Percentiles rank a stretch among this genome's conserved stretches.
These are phyloP conservation scores for Pedicia rivosa DNA, from an alignment of 2,888 invertebrate species.

Conservation along the genomic window DNA sequence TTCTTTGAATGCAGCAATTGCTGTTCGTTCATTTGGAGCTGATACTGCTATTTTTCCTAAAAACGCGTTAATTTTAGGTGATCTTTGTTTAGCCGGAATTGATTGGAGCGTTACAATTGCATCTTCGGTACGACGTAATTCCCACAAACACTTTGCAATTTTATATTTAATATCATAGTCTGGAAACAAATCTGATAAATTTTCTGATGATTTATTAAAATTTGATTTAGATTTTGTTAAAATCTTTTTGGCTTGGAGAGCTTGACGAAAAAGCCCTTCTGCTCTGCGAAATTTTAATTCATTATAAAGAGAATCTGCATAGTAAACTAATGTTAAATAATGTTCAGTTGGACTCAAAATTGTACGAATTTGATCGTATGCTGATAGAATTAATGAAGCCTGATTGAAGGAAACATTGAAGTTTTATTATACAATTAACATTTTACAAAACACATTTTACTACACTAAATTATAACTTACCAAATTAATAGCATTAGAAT, in stretches of 20 bases:
- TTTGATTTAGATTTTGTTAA: conserved; percentile 20
- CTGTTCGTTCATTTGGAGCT: conserved; percentile 51
- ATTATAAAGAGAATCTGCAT: conserved; percentile 52
- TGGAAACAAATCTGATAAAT: conserved; percentile 21
- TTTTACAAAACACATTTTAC: conserved; percentile 1
- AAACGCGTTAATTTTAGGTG: conserved; percentile 59
- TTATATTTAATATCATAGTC: conserved; percentile 58
- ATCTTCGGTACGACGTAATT: conserved; percentile 45
- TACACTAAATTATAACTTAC: conserved; percentile 31
- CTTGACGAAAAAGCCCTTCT: conserved; percentile 46
- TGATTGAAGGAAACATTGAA: conserved; percentile 29
- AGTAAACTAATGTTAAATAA: conserved; percentile 50
- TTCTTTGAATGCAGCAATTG: conserved; percentile 61
- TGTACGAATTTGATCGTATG: conserved; percentile 42
- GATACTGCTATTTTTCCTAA: conserved; percentile 55
- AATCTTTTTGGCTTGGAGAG: conserved; percentile 32
- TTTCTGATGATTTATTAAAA: conserved; percentile 18
- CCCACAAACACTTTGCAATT: conserved; percentile 49
- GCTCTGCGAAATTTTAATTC: conserved; percentile 50
- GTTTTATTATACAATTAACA: conserved; percentile 5
- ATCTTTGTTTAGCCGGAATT: conserved; percentile 44
- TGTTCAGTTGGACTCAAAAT: conserved; percentile 37
- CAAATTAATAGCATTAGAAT: conserved; percentile 51
- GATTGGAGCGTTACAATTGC: conserved; percentile 27
- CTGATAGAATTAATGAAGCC: conserved; percentile 47